A percentile compares a stretch with the other conserved stretches of the same genome.
Evolutionary conservation across 2,113 vertebrate species (phyloP).

Genomic region (Aegotheles bennettii): DNA sequence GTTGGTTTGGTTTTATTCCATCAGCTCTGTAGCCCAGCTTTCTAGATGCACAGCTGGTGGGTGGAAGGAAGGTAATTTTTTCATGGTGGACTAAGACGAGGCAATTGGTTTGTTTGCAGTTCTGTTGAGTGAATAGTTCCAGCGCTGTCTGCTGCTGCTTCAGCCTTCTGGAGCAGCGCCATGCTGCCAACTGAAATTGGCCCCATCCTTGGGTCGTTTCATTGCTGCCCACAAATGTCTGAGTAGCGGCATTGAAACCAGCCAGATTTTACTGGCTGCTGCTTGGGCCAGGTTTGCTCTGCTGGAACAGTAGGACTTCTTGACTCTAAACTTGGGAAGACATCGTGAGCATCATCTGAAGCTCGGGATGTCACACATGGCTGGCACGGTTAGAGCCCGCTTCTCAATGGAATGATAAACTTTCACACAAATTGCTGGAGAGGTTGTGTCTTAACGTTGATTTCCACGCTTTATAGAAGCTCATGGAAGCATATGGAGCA

Average conservation of each 20-base stretch:
- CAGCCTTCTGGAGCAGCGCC: background rate
- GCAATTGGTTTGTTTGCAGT: accelerated
- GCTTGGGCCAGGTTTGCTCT: background rate
- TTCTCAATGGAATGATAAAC: background rate
- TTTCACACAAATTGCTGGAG: background rate
- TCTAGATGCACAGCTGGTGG: background rate
- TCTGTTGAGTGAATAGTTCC: background rate
- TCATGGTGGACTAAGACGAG: background rate
- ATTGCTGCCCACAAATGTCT: background rate
- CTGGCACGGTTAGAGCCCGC: background rate
- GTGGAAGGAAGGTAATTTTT: background rate
- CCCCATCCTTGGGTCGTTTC: background rate
- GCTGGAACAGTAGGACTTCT: slow-evolving; percentile 9
- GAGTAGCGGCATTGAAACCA: background rate
- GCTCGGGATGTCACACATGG: accelerated
- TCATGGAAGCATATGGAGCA: background rate
- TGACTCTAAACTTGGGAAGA: background rate
- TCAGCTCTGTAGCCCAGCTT: background rate
- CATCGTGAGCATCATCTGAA: background rate
- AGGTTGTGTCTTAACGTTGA: background rate
- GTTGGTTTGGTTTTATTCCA: background rate
- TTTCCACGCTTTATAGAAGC: background rate
- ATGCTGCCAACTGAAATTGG: background rate
- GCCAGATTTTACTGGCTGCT: background rate
- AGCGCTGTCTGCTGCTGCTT: background rate